Evolutionary conservation across 2,888 invertebrate species (phyloP), one percentile per base, ranked within the genome.

Genomic region (Drosophila anceps): DNA sequence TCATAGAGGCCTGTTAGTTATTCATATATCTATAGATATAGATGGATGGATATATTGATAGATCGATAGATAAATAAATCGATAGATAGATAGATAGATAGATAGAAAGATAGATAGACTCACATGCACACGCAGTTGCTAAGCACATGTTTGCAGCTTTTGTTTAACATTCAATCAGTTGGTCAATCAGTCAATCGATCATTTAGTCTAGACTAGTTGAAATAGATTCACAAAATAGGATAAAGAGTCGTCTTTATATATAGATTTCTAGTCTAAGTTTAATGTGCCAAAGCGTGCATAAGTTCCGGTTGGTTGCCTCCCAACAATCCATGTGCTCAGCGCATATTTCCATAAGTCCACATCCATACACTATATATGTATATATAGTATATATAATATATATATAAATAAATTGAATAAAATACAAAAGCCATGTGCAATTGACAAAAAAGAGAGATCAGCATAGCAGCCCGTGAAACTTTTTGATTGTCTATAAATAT

Each of bases 301-400:
- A 72, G 67, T 60, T 72, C 72, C 74, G 74, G 66, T 35, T 70
- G 44, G 63, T 48, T 50, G 15, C 13, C 12, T 12, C 13, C 37
- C 29, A 27, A 10, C 1, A 44, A 44, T 33, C 13, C 51, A 61
- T 41, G 15, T 53, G 46, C 46, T 46, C 27, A 8, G 15, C n/a
- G 4, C n/a, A 10, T 8, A 13, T n/a, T 20, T 24, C 9, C 12
- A 12, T 39, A n/a, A 5, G n/a, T 31, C 10, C 12, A 13, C 13
- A 10, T 39, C 10, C 3, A 39, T 41, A 43, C 15, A 15, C 44
- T 27, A 46, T 46, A 46, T 7, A 8, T 8, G 7, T 43, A 18
- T 18, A 18, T 41, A 18, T 13, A 15, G 15, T 10, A 44, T 41
- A 41, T 39, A n/a, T 15, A 41, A n/a, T n/a, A n/a, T 24, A 24